phyloP scores from a whole-genome alignment of 1,140 invertebrate species.

The Drosophila saltans region DNA sequence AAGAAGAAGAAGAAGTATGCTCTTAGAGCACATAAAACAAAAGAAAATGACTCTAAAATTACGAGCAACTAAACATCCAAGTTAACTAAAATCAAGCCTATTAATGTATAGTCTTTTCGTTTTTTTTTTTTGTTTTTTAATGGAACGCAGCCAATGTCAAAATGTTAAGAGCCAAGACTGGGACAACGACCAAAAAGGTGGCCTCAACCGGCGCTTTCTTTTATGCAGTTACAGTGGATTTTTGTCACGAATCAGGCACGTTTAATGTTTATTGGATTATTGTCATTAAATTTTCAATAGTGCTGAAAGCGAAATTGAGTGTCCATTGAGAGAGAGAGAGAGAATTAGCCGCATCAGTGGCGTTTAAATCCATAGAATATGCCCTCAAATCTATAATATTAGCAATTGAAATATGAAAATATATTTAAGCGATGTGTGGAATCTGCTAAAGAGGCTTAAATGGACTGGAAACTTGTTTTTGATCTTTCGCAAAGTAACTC shows the following conservation, averaged over 20 bases:
- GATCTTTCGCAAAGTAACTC: too few relatives aligned
- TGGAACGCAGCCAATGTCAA: constrained; percentile 72
- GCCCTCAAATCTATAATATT: not conserved
- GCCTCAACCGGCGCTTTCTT: constrained; percentile 63
- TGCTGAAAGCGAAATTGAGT: constrained; percentile 68
- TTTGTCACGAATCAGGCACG: constrained; percentile 73
- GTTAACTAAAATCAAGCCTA: constrained; percentile 53
- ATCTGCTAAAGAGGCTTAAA: too few relatives aligned
- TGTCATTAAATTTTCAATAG: constrained; percentile 67
- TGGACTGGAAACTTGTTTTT: too few relatives aligned
- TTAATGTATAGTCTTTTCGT: constrained; percentile 52
- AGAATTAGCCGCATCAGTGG: not conserved
- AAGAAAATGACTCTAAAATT: not conserved
- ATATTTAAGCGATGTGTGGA: too few relatives aligned
- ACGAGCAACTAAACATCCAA: constrained; percentile 12
- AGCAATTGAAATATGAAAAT: constrained; percentile 25
- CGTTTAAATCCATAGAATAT: not conserved
- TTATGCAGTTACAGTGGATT: constrained; percentile 59
- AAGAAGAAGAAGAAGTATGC: not conserved
- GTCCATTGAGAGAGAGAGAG: constrained; percentile 17
- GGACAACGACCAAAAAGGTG: constrained; percentile 33
- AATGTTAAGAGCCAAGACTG: constrained; percentile 63
- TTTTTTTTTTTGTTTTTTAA: constrained; percentile 39
- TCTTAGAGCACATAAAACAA: constrained; percentile 31
- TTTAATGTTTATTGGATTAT: constrained; percentile 80